A percentile compares a stretch with the other conserved stretches of the same genome.
Conservation (phyloP, 2,113 vertebrate species). For the Ictidomys tridecemlineatus region DNA sequence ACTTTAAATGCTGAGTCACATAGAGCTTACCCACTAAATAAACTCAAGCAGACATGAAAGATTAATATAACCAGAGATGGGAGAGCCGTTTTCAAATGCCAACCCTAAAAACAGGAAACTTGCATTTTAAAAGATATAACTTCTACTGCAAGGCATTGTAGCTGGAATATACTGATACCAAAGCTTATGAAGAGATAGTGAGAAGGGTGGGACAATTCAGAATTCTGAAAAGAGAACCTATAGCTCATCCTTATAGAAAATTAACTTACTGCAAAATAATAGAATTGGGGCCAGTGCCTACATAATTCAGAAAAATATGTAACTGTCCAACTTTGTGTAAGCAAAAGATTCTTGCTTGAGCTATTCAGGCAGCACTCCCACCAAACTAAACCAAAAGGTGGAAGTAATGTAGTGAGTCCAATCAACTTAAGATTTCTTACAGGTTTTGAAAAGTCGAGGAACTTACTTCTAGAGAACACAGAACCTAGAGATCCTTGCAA, state of each 20-base stretch:
- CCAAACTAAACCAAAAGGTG: constrained; percentile 43
- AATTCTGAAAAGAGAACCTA: constrained; percentile 66
- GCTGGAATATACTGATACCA: neutral
- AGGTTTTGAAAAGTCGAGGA: constrained; percentile 7
- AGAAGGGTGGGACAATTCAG: neutral
- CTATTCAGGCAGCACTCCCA: neutral
- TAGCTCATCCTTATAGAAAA: constrained; percentile 20
- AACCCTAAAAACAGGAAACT: constrained; percentile 43
- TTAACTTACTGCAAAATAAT: constrained; percentile 43
- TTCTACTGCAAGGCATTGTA: constrained; percentile 55
- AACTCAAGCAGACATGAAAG: constrained; percentile 56
- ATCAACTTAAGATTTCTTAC: neutral
- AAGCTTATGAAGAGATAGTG: constrained; percentile 24
- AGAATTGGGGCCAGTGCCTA: constrained; percentile 16
- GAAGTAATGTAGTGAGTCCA: constrained; percentile 26
- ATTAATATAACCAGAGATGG: constrained; percentile 50
- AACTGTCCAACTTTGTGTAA: constrained; percentile 19
- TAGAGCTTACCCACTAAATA: constrained; percentile 54
- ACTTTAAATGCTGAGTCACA: constrained; percentile 69
- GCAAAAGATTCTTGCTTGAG: constrained; percentile 9
- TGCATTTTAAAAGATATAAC: constrained; percentile 62
- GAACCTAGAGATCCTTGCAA: constrained; percentile 48
- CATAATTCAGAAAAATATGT: constrained; percentile 49
- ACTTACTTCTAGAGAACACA: neutral
- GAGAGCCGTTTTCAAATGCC: constrained; percentile 45